These are phyloP conservation scores for Tinea pellionella DNA, from an alignment of 2,888 invertebrate species.

Conservation along the genomic window DNA sequence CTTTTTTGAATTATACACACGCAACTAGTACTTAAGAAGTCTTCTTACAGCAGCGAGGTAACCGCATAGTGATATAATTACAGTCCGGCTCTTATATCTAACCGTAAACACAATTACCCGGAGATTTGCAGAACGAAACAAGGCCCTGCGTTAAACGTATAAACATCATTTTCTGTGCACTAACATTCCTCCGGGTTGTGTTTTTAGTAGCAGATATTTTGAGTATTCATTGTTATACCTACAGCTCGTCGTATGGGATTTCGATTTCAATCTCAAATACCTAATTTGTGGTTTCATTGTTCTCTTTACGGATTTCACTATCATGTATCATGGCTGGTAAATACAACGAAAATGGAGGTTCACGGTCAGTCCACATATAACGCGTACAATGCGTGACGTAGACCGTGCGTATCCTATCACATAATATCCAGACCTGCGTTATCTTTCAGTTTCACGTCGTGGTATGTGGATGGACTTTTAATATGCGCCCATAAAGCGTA, in stretches of 20 bases:
- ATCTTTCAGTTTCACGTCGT: too few species aligned
- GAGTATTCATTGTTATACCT: too few species aligned
- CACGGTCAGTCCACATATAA: too few species aligned
- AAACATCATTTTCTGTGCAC: neutral
- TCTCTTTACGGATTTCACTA: neutral
- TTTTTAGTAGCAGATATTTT: too few species aligned
- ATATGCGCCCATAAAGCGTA: too few species aligned
- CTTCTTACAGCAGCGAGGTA: constrained; percentile 7
- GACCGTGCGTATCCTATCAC: too few species aligned
- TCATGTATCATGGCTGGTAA: neutral
- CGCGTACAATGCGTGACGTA: too few species aligned
- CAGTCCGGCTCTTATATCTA: constrained; percentile 15
- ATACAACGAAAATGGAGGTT: neutral
- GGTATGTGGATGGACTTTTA: too few species aligned
- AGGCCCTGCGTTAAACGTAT: neutral
- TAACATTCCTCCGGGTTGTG: too few species aligned
- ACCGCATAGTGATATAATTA: constrained; percentile 29
- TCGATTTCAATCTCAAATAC: neutral
- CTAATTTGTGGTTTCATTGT: neutral
- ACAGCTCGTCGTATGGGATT: neutral
- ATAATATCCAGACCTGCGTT: too few species aligned
- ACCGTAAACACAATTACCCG: constrained; percentile 13
- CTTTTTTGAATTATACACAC: constrained; percentile 11
- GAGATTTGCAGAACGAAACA: constrained; percentile 10
- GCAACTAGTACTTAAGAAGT: constrained; percentile 10